phyloP scores from a whole-genome alignment of 2,797 vertebrate species.

The Spatula versicolor region DNA sequence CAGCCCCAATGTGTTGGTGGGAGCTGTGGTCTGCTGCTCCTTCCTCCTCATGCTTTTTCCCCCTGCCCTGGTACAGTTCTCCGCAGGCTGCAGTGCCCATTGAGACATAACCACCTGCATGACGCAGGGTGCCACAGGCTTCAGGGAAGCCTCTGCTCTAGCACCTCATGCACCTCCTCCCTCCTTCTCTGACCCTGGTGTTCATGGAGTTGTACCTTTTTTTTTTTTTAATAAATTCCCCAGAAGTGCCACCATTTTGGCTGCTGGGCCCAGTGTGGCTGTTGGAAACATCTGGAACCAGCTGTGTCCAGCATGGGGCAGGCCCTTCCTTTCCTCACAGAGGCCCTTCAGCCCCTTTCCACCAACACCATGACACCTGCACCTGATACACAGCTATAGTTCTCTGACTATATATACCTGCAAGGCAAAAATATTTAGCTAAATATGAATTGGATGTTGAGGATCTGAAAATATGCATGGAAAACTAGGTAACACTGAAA shows the following conservation, averaged over 20 bases:
- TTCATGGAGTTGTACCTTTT: background rate
- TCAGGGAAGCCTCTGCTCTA: no score
- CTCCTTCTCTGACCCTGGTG: background rate
- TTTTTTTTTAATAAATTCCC: background rate
- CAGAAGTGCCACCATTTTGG: background rate
- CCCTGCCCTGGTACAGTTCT: no score
- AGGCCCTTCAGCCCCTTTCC: no score
- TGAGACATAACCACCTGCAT: no score
- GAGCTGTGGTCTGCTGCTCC: background rate
- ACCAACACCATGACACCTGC: background rate
- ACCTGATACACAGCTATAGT: background rate
- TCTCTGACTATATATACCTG: background rate
- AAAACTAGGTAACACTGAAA: background rate
- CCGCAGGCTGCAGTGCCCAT: no score
- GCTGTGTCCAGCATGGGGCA: background rate
- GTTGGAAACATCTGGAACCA: background rate
- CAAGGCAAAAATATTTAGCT: background rate
- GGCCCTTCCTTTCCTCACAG: background rate
- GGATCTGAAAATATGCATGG: background rate
- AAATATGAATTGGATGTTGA: background rate
- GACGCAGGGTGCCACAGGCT: no score
- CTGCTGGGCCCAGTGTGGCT: background rate
- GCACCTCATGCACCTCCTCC: background rate
- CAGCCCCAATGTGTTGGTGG: rapidly evolving
- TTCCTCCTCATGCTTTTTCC: background rate